Evolutionary conservation across 2,797 vertebrate species (phyloP).

Genomic region (Zalophus californianus): DNA sequence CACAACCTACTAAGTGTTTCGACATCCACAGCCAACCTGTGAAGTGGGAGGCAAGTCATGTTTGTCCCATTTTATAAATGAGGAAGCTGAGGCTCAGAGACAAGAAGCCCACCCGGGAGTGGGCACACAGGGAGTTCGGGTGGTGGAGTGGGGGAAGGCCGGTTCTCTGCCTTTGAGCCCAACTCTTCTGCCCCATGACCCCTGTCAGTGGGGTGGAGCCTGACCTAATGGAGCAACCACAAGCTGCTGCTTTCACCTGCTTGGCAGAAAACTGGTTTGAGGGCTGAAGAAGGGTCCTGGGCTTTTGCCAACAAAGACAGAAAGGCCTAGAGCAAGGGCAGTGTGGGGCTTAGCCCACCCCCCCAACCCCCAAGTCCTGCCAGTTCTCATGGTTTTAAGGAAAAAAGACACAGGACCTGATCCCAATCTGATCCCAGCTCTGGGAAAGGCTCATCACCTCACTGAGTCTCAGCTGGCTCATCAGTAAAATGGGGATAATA

Average conservation of each 20-base stretch:
- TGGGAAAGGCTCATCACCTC: not conserved
- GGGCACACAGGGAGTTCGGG: not conserved
- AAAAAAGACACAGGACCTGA: not conserved
- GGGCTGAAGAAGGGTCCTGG: not conserved
- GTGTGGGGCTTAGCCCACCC: not conserved
- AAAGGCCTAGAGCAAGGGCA: not conserved
- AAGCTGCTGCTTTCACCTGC: not conserved
- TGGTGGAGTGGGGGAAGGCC: accelerated
- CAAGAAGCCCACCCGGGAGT: not conserved
- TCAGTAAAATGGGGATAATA: not conserved
- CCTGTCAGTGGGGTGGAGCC: accelerated
- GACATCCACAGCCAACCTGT: not conserved
- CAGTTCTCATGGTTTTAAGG: not conserved
- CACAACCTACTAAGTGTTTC: not conserved
- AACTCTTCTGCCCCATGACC: accelerated
- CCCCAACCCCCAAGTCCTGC: not conserved
- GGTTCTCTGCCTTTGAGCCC: not conserved
- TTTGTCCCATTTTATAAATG: not conserved
- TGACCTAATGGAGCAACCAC: not conserved
- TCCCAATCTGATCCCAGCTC: not conserved
- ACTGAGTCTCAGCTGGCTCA: not conserved
- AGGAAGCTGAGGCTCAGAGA: not conserved
- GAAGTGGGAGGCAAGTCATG: not conserved
- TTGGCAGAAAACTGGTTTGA: not conserved
- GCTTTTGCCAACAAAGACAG: not conserved